Evolutionary conservation across 2,888 invertebrate species (phyloP).

Genomic region (Pyrocoelia pectoralis): DNA sequence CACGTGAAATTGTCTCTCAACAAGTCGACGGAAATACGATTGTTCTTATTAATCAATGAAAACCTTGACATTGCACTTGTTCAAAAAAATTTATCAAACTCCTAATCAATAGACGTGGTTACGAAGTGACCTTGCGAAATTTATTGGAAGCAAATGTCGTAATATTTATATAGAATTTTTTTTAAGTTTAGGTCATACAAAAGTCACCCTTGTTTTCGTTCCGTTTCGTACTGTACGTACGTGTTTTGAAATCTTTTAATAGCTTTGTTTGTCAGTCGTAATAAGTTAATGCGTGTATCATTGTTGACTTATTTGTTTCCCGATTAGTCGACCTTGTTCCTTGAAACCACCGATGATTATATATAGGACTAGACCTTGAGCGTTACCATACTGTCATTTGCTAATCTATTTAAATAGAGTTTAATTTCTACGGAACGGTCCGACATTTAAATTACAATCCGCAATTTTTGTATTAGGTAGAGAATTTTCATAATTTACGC

Average conservation of each 20-base stretch:
- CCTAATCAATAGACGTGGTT: constrained; percentile 28
- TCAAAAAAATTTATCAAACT: background rate
- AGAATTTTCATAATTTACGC: background rate
- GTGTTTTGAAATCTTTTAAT: constrained; percentile 15
- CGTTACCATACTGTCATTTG: constrained; percentile 27
- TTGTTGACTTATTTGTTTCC: constrained; percentile 35
- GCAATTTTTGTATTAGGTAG: background rate
- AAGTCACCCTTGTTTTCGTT: constrained; percentile 21
- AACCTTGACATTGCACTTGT: constrained; percentile 9
- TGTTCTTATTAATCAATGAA: constrained; percentile 3
- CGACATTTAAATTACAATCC: background rate
- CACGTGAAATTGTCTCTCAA: constrained; percentile 37
- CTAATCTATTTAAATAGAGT: constrained; percentile 24
- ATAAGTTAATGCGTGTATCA: constrained; percentile 28
- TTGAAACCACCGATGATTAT: constrained; percentile 34
- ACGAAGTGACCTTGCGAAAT: constrained; percentile 25
- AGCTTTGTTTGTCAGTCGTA: constrained; percentile 32
- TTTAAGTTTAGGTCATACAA: constrained; percentile 17
- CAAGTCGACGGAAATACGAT: background rate
- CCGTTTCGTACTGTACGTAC: background rate
- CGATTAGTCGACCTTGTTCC: constrained; percentile 37
- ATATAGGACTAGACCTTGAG: constrained; percentile 34
- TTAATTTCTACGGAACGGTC: background rate
- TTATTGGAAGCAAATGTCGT: constrained; percentile 26
- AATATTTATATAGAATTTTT: constrained; percentile 29